A percentile compares a stretch with the other conserved stretches of the same genome.
These are phyloP conservation scores for Falco concolor DNA, from an alignment of 2,797 vertebrate species.

Conservation along the genomic window DNA sequence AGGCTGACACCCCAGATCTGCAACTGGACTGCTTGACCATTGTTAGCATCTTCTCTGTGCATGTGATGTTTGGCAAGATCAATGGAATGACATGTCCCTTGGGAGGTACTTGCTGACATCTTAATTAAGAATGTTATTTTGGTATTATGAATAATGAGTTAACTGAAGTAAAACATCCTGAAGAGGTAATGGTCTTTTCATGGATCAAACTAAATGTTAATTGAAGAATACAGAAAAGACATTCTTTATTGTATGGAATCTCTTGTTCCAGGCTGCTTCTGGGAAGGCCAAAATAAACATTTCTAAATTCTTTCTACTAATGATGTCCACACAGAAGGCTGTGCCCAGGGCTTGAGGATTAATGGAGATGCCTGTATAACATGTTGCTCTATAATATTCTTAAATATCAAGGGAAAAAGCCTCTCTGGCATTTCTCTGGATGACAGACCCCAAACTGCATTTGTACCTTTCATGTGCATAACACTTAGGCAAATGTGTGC, in stretches of 20 bases:
- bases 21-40: neutral
- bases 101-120: neutral
- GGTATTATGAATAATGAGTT: neutral
- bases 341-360: neutral
- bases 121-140: neutral
- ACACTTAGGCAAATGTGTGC: neutral
- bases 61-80: neutral
- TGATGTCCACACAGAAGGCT: neutral
- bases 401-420: neutral
- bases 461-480: neutral
- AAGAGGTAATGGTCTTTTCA: neutral
- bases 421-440: neutral
- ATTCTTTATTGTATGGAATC: neutral
- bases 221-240: neutral
- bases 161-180: neutral
- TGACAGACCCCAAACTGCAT: neutral
- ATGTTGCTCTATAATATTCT: neutral
- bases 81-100: neutral
- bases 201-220: neutral
- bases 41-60: neutral
- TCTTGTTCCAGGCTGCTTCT: neutral
- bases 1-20: neutral
- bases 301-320: neutral
- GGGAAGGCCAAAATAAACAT: neutral
- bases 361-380: neutral